Evolutionary conservation across 2,888 invertebrate species (phyloP), one percentile per base, ranked within the genome.

Genomic region (Hoplodrina ambigua): DNA sequence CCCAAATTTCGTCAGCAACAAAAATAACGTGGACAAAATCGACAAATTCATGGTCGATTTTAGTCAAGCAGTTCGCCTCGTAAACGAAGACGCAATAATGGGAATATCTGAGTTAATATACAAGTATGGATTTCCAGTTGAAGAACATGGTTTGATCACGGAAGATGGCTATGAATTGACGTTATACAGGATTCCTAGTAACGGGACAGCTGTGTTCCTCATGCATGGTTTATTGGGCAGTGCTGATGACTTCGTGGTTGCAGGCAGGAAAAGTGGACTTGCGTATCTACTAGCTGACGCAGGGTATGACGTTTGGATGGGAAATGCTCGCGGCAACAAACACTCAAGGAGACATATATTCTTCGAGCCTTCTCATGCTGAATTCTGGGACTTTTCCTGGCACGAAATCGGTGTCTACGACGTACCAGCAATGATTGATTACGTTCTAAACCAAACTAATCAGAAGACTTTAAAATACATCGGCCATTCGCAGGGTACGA

Each of bases 371-470:
- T 85, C 84, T 0, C 91, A 96, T 10, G 81, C 89, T 0, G 85
- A 89, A 11, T 97, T 96, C 85, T 97, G 97, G 97, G 92, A 97
- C 60, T 97, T 97, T 78, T 97, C 98, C 59, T 99, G 97, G 97
- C 97, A 99, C 88, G 97, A 98, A 88, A 98, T 98, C 87, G 98
- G 97, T 0, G 87, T 93, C 20, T 96, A 96, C 83, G 99, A 99
- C 89, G 86, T 99, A 3, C 98, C 99, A 5, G 97, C 97, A 0
- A 97, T 97, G 94, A 97, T 99, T 46, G 97, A 99, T 86, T 97
- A 97, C 85, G 94, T 97, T 0, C 87, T 97, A 0, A 82, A 91
- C 0, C 67, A 75, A 7, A 97, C 97, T 0, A 92, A 94, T 0
- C 89, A 95, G 50, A 72, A 92, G 5, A 91, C 96, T n/a, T 62